A percentile compares a stretch with the other conserved stretches of the same genome.
phyloP scores from a whole-genome alignment of 2,888 invertebrate genomes.

The Leistus spinibarbis region DNA sequence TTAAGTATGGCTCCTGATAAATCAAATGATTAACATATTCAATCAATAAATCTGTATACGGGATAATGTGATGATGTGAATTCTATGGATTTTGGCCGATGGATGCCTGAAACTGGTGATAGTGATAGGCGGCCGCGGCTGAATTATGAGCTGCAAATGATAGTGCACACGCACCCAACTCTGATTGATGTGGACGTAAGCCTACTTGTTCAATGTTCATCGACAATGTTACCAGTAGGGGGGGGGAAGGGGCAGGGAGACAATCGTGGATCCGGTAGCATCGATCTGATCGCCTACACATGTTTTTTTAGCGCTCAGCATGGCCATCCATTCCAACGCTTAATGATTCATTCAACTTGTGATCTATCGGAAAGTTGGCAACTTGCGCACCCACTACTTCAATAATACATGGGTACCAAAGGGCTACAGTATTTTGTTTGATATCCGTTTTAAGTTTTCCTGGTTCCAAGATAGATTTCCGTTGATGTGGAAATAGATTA shows the following conservation, averaged over 20 bases:
- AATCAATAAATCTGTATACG: conserved; percentile 18
- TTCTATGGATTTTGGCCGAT: not conserved
- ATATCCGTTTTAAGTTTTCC: too few species aligned
- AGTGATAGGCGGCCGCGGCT: not conserved
- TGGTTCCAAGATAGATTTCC: too few species aligned
- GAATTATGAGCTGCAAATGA: conserved; percentile 19
- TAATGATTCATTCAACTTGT: conserved; percentile 14
- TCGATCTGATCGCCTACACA: conserved; percentile 32
- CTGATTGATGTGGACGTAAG: conserved; percentile 13
- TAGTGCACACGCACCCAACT: conserved; percentile 1
- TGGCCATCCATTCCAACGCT: conserved; percentile 16
- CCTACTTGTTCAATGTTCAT: too few species aligned
- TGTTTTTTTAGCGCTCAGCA: conserved; percentile 23
- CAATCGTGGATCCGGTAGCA: conserved; percentile 23
- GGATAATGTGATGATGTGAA: conserved; percentile 13
- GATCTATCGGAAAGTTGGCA: conserved; percentile 3
- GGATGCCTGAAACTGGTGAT: not conserved
- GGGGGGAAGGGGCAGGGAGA: not conserved
- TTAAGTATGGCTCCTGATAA: conserved; percentile 18
- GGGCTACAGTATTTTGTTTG: too few species aligned
- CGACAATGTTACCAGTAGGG: not conserved
- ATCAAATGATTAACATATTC: conserved; percentile 23
- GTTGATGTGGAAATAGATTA: too few species aligned
- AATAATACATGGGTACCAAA: too few species aligned
- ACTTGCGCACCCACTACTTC: not conserved